These are phyloP conservation scores for Nibea albiflora DNA, from an alignment of 2,113 vertebrate species.

Conservation along the genomic window DNA sequence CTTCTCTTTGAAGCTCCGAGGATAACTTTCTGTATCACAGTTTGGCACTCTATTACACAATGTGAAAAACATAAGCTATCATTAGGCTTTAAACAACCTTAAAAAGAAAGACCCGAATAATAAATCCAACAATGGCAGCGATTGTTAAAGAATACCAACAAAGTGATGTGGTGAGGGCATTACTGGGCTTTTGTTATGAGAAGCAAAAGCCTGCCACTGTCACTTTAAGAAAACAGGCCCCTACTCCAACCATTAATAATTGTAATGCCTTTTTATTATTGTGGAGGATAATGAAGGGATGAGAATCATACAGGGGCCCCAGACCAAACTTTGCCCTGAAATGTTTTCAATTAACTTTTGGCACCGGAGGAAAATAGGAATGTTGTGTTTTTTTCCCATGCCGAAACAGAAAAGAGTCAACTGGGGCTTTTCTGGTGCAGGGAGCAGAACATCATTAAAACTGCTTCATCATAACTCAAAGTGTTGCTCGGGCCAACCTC, in stretches of 20 bases:
- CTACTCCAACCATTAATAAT: slow-evolving; percentile 75
- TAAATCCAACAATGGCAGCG: slow-evolving; percentile 39
- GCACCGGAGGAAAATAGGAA: slow-evolving; percentile 86
- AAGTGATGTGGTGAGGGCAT: slow-evolving; percentile 12
- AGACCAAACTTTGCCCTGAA: slow-evolving; percentile 84
- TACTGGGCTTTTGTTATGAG: slow-evolving; percentile 39
- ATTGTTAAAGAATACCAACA: slow-evolving; percentile 37
- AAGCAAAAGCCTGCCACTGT: slow-evolving; percentile 36
- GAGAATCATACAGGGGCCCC: slow-evolving; percentile 77
- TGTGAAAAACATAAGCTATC: not conserved
- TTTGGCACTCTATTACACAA: not conserved
- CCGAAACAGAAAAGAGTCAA: slow-evolving; percentile 89
- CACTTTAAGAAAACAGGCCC: slow-evolving; percentile 60
- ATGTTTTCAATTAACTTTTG: slow-evolving; percentile 78
- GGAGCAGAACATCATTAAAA: slow-evolving; percentile 93
- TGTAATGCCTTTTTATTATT: slow-evolving; percentile 90
- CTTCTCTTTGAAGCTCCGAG: not conserved
- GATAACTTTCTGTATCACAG: not conserved
- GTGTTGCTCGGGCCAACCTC: slow-evolving; percentile 74
- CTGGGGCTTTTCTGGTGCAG: slow-evolving; percentile 70
- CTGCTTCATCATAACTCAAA: slow-evolving; percentile 89
- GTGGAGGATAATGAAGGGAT: slow-evolving; percentile 89
- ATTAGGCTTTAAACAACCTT: not conserved
- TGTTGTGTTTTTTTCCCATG: slow-evolving; percentile 91
- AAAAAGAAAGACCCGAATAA: slow-evolving; percentile 13